Evolutionary conservation across 2,113 vertebrate genomes (phyloP).

Genomic region (Labeo catla): DNA sequence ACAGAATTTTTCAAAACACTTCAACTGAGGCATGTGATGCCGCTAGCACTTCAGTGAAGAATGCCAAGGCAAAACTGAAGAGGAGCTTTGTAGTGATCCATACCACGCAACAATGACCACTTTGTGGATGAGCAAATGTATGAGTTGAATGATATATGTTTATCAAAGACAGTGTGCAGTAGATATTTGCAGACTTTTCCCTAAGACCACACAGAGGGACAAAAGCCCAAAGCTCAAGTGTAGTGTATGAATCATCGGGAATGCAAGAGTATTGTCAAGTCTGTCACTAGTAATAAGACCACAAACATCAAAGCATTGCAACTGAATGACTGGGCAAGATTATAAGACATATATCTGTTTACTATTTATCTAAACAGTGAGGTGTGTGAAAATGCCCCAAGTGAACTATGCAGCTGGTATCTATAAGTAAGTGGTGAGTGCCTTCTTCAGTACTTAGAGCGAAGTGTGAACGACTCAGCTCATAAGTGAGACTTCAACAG

Average conservation of each 20-base stretch:
- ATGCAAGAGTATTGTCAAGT: background rate
- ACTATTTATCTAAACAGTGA: background rate
- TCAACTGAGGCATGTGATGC: background rate
- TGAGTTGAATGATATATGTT: background rate
- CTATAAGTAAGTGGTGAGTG: background rate
- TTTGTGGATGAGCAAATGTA: background rate
- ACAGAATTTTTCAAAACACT: background rate
- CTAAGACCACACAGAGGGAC: background rate
- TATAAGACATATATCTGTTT: background rate
- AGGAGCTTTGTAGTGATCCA: background rate
- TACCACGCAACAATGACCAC: background rate
- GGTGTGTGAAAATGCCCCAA: background rate
- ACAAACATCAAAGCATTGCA: background rate
- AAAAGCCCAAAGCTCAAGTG: background rate
- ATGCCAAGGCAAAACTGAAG: background rate
- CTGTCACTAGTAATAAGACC: background rate
- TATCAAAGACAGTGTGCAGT: background rate
- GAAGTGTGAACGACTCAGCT: background rate
- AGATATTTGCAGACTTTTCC: background rate
- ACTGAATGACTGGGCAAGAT: background rate
- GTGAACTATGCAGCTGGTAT: background rate
- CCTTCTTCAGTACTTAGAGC: background rate
- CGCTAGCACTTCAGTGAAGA: background rate
- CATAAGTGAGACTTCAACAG: background rate
- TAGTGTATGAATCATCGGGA: background rate